These are phyloP conservation scores for Archaeoteleia sp. DNA, from an alignment of 2,888 invertebrate species.

Conservation along the genomic window DNA sequence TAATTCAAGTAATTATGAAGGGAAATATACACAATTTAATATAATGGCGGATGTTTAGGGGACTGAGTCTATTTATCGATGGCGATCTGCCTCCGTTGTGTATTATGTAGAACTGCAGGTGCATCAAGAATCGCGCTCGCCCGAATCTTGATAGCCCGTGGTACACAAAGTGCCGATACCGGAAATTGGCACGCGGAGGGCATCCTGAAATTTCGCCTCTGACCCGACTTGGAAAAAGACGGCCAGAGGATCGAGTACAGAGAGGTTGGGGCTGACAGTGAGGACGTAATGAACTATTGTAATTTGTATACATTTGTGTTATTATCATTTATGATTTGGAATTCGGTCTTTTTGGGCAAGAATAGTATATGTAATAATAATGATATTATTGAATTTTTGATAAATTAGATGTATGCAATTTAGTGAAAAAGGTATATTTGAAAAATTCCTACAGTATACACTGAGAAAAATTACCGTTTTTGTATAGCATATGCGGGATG, in stretches of 20 bases:
- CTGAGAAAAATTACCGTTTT: too few relatives aligned
- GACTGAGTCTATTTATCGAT: slow-evolving; percentile 39
- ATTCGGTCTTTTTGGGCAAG: too few relatives aligned
- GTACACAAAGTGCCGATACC: slow-evolving; percentile 43
- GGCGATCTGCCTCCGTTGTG: slow-evolving; percentile 39
- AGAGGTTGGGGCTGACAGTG: too few relatives aligned
- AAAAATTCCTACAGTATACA: too few relatives aligned
- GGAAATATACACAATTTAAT: slow-evolving; percentile 74
- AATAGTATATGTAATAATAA: too few relatives aligned
- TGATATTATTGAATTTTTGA: too few relatives aligned
- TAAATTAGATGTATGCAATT: too few relatives aligned
- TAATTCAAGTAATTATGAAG: slow-evolving; percentile 75
- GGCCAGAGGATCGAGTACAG: not conserved
- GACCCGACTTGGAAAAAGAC: slow-evolving; percentile 30
- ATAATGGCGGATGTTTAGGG: slow-evolving; percentile 72
- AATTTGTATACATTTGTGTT: too few relatives aligned
- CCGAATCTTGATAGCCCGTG: slow-evolving; percentile 45
- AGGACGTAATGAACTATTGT: too few relatives aligned
- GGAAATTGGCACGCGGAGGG: slow-evolving; percentile 44
- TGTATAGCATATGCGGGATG: too few relatives aligned
- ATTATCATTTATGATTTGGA: too few relatives aligned
- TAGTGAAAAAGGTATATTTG: too few relatives aligned
- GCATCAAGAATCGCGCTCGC: slow-evolving; percentile 17
- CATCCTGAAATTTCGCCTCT: slow-evolving; percentile 25
- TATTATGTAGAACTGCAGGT: slow-evolving; percentile 29